Conservation (phyloP, 2,888 invertebrate genomes). For the Tipula helvola region DNA sequence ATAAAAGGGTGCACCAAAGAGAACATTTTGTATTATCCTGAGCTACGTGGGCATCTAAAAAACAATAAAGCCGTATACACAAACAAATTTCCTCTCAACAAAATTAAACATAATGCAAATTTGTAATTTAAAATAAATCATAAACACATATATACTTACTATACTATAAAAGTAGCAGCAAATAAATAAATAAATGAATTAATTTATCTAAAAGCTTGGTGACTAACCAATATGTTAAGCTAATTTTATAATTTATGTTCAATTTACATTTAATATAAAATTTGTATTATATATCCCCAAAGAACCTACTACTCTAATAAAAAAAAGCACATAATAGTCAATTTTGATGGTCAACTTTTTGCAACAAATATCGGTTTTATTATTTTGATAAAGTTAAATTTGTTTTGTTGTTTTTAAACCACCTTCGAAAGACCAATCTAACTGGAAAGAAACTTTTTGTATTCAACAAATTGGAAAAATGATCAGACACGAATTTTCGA, state of each 20-base stretch:
- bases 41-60: too few relatives aligned
- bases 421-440: background rate
- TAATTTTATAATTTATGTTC: background rate
- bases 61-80: too few relatives aligned
- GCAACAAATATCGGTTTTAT: background rate
- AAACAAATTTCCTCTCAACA: too few relatives aligned
- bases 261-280: background rate
- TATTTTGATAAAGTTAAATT: background rate
- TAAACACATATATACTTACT: too few relatives aligned
- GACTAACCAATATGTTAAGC: background rate
- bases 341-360: background rate
- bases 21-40: background rate
- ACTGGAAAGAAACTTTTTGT: background rate
- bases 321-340: background rate
- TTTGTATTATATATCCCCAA: background rate
- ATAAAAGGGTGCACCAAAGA: too few relatives aligned
- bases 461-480: background rate
- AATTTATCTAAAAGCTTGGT: background rate
- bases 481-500: background rate
- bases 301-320: background rate
- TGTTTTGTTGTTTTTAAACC: background rate
- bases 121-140: too few relatives aligned
- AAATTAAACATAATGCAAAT: too few relatives aligned
- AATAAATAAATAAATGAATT: background rate
- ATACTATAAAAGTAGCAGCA: background rate